Evolutionary conservation across 1,140 invertebrate genomes (phyloP).

Genomic region (Pantala flavescens): DNA sequence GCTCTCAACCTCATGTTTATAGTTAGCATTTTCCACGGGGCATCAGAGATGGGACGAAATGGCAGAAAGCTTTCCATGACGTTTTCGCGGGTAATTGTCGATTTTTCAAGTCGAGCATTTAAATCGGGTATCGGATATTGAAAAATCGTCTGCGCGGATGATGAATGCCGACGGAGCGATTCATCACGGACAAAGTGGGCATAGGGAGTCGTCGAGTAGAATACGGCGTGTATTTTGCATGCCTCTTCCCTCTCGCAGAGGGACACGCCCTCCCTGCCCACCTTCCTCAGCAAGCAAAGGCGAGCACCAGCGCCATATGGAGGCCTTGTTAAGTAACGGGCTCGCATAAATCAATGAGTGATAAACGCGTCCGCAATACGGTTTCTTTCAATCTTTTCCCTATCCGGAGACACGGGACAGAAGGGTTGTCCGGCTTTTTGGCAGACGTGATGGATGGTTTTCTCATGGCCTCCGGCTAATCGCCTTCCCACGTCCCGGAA

Average conservation of each 20-base stretch:
- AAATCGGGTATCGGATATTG: background rate
- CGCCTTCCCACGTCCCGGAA: background rate
- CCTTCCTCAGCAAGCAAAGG: background rate
- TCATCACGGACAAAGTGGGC: constrained; percentile 3
- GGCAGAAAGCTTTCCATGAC: background rate
- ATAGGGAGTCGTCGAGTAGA: too few relatives aligned
- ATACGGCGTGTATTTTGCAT: too few relatives aligned
- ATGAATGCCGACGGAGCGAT: background rate
- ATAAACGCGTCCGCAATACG: constrained; percentile 4
- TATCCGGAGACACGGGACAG: background rate
- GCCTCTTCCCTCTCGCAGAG: background rate
- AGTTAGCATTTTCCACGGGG: background rate
- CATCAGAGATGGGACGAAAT: background rate
- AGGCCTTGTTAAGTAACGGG: constrained; percentile 7
- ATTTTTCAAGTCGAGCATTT: background rate
- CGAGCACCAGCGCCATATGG: background rate
- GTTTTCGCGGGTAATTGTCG: background rate
- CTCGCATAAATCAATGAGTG: constrained; percentile 4
- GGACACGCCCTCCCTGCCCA: background rate
- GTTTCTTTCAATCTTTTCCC: constrained; percentile 5
- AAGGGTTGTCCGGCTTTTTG: background rate
- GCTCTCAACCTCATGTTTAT: background rate
- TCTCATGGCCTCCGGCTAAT: background rate
- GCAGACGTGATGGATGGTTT: background rate
- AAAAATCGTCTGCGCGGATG: background rate